Conservation (phyloP, 2,888 invertebrate genomes). For the Andrena camellia region DNA sequence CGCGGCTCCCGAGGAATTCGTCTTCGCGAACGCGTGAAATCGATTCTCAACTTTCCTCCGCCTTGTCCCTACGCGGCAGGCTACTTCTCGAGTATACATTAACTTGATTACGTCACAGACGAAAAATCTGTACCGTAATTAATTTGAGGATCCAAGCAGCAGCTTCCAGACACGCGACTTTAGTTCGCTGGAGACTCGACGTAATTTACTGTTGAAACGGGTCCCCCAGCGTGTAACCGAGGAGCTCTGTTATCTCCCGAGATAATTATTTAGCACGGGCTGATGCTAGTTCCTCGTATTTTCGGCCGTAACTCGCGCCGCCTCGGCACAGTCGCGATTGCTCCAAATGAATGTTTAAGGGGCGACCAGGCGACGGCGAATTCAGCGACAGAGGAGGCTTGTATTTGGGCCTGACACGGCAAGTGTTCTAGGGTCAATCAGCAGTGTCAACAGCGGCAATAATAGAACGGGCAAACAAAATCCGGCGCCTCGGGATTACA, state of each 20-base stretch:
- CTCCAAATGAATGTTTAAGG: conserved; percentile 25
- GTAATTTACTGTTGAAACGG: conserved; percentile 1
- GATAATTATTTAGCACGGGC: conserved; percentile 14
- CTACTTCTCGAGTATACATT: neutral
- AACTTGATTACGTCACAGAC: neutral
- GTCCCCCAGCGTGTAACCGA: neutral
- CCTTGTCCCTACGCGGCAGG: too few relatives aligned
- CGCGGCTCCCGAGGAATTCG: conserved; percentile 2
- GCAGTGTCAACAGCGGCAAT: conserved; percentile 67
- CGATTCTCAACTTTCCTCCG: neutral
- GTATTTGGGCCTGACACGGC: conserved; percentile 36
- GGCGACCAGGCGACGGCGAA: conserved; percentile 22
- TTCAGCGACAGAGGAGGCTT: conserved; percentile 6
- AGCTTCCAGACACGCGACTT: neutral
- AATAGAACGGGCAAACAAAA: conserved; percentile 61
- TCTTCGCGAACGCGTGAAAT: neutral
- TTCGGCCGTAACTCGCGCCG: neutral
- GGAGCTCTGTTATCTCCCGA: neutral
- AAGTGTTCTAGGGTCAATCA: conserved; percentile 65
- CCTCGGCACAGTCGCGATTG: neutral
- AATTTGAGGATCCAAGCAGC: neutral
- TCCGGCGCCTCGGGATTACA: conserved; percentile 48
- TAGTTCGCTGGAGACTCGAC: neutral
- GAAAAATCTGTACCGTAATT: neutral
- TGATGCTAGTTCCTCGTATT: neutral